Evolutionary conservation across 2,113 vertebrate species (phyloP).

Genomic region (Zonotrichia leucophrys): DNA sequence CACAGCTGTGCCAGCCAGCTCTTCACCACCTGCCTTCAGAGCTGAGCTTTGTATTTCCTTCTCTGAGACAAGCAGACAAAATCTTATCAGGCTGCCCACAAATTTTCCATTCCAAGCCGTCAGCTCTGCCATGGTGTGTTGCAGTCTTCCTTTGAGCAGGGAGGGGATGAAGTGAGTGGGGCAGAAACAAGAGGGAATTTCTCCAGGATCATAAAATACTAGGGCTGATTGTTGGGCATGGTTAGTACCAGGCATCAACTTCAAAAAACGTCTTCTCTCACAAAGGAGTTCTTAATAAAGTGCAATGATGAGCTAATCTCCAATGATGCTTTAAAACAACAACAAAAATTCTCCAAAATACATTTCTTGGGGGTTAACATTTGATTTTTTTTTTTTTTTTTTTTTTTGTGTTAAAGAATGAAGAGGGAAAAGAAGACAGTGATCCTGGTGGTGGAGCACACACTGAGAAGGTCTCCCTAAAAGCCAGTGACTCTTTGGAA

Average conservation of each 20-base stretch:
- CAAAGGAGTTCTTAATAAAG: background rate
- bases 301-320: background rate
- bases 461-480: constrained; percentile 68
- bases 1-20: background rate
- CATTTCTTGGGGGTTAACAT: background rate
- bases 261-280: background rate
- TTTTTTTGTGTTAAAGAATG: constrained; percentile 71
- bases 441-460: constrained; percentile 64
- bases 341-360: background rate
- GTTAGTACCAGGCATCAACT: background rate
- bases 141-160: background rate
- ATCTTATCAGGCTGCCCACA: background rate
- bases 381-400: background rate
- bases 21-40: background rate
- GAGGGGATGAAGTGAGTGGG: background rate
- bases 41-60: background rate
- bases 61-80: background rate
- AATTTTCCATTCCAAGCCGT: background rate
- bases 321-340: background rate
- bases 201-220: background rate
- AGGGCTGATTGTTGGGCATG: background rate
- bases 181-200: background rate
- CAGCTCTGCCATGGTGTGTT: background rate
- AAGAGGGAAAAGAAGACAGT: constrained; percentile 64
- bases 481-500: constrained; percentile 84